Conservation (phyloP, 2,888 invertebrate genomes). For the Volucella zonaria region DNA sequence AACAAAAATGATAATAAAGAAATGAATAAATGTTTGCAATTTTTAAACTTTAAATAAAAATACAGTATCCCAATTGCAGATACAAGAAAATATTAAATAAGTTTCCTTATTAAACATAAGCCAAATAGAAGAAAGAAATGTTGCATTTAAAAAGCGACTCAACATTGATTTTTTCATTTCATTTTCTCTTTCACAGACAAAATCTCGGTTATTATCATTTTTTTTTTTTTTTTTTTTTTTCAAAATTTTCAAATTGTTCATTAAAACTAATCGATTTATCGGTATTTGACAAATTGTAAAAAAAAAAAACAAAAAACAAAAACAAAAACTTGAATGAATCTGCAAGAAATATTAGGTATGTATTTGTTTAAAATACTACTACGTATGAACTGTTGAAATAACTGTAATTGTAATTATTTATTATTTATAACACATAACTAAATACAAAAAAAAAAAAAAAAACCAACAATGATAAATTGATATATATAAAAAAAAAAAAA, state of each 20-base stretch:
- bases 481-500: constrained; percentile 26
- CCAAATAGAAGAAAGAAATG: constrained; percentile 39
- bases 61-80: constrained; percentile 30
- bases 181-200: too few relatives aligned
- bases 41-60: constrained; percentile 38
- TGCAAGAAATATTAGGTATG: constrained; percentile 19
- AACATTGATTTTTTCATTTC: too few relatives aligned
- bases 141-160: constrained; percentile 35
- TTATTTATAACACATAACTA: constrained; percentile 45
- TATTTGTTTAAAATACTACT: constrained; percentile 23
- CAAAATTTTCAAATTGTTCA: constrained; percentile 24
- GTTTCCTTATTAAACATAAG: constrained; percentile 25
- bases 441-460: constrained; percentile 27
- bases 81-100: constrained; percentile 29
- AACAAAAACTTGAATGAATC: constrained; percentile 2
- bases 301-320: not conserved
- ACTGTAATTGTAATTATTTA: constrained; percentile 49
- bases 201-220: constrained; percentile 35
- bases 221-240: constrained; percentile 21
- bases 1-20: constrained; percentile 7
- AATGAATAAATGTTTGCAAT: constrained; percentile 47
- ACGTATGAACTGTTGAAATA: constrained; percentile 21
- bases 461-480: not conserved
- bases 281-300: constrained; percentile 28
- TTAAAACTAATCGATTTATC: constrained; percentile 6